Conservation (phyloP, 2,113 vertebrate genomes). For the Caretta caretta region DNA sequence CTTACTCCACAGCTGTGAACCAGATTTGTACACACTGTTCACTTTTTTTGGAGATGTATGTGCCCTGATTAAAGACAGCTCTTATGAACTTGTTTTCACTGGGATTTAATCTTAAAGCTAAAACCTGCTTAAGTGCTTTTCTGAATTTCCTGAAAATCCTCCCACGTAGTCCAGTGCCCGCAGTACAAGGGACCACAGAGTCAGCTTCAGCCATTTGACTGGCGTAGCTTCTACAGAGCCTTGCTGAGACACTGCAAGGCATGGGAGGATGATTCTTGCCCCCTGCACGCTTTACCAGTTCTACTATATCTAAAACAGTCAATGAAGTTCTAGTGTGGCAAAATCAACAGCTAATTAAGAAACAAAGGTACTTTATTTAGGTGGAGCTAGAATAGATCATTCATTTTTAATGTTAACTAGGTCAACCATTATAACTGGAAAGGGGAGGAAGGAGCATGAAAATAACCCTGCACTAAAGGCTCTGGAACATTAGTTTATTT, state of each 20-base stretch:
- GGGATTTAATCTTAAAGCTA: neutral
- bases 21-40: neutral
- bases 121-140: neutral
- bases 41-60: neutral
- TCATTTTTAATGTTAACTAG: neutral
- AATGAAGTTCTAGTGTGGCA: neutral
- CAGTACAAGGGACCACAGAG: neutral
- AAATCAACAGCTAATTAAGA: neutral
- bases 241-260: neutral
- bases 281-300: accelerated
- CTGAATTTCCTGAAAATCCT: accelerated
- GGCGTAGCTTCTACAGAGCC: neutral
- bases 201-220: neutral
- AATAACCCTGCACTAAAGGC: neutral
- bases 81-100: neutral
- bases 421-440: neutral
- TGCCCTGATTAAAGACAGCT: neutral
- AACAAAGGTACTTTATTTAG: neutral
- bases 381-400: neutral
- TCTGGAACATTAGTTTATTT: neutral
- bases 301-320: neutral
- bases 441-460: neutral
- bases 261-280: neutral
- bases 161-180: neutral
- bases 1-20: neutral